Evolutionary conservation across 2,888 invertebrate genomes (phyloP).

Genomic region (Apotomis betuletana): DNA sequence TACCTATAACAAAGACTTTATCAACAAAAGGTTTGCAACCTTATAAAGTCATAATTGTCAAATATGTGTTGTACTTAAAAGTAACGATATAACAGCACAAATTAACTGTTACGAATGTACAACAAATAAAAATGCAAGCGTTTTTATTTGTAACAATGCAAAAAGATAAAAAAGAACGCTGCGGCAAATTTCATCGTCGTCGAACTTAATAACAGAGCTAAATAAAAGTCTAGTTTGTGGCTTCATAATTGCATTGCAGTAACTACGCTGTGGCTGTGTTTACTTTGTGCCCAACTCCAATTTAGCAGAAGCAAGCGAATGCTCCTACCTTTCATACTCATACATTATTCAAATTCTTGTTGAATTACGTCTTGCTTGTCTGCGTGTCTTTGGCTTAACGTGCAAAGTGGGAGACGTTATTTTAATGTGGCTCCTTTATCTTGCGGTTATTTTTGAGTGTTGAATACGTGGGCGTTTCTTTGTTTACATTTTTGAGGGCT

Average conservation of each 20-base stretch:
- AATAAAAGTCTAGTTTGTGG: not conserved
- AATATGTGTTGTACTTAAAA: too few species aligned
- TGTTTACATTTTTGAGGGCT: not conserved
- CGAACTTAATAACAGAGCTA: not conserved
- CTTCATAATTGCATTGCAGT: not conserved
- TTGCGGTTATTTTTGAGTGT: slow-evolving; percentile 23
- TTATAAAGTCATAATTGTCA: too few species aligned
- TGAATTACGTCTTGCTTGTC: slow-evolving; percentile 59
- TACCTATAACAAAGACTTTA: too few species aligned
- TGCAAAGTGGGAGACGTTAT: slow-evolving; percentile 35
- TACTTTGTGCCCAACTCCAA: slow-evolving; percentile 59
- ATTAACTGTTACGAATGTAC: too few species aligned
- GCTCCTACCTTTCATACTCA: slow-evolving; percentile 59
- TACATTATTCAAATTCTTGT: slow-evolving; percentile 69
- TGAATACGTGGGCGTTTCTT: slow-evolving; percentile 16
- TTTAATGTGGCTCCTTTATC: slow-evolving; percentile 31
- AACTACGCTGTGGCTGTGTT: slow-evolving; percentile 46
- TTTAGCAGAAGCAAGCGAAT: slow-evolving; percentile 58
- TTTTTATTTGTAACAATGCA: not conserved
- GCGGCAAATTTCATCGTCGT: not conserved
- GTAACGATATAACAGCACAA: too few species aligned
- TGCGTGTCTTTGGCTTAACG: slow-evolving; percentile 51
- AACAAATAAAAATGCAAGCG: too few species aligned
- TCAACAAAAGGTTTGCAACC: too few species aligned
- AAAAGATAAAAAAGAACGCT: not conserved